phyloP scores from a whole-genome alignment of 1,140 invertebrate species.

The Zaprionus ghesquierei region DNA sequence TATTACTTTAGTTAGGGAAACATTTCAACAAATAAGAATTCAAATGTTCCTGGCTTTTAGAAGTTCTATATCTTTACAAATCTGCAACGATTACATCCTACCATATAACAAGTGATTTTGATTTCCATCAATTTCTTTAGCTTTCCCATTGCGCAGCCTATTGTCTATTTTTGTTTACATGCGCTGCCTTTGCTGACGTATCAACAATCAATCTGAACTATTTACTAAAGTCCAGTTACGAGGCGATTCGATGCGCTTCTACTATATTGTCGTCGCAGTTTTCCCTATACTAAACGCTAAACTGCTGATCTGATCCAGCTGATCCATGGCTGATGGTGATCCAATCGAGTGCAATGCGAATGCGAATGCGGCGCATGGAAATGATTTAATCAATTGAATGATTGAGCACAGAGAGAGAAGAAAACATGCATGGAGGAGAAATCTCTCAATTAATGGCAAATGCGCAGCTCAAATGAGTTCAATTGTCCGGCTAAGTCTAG shows the following conservation, averaged over 20 bases:
- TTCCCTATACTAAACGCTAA: neutral
- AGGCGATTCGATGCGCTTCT: too few species aligned
- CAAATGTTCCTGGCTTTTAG: too few species aligned
- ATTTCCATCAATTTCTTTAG: too few species aligned
- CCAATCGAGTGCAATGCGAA: conserved; percentile 36
- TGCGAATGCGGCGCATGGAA: conserved; percentile 34
- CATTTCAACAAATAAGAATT: too few species aligned
- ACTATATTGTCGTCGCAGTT: too few species aligned
- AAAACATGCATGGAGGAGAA: conserved; percentile 32
- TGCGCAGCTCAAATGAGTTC: conserved; percentile 67
- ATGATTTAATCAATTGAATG: conserved; percentile 67
- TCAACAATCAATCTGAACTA: neutral
- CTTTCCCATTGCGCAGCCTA: neutral
- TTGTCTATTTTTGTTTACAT: neutral
- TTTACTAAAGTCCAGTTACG: conserved; percentile 1
- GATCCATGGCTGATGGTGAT: conserved; percentile 22
- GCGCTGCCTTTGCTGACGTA: neutral
- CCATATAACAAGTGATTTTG: neutral
- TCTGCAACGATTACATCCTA: too few species aligned
- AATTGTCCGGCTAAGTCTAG: conserved; percentile 49
- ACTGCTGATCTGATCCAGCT: conserved; percentile 26
- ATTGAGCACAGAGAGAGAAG: conserved; percentile 20
- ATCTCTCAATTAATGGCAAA: conserved; percentile 62
- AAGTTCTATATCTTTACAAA: too few species aligned
- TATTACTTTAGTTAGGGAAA: too few species aligned